Percentiles rank a stretch among this genome's conserved stretches.
These are phyloP conservation scores for Boleophthalmus pectinirostris DNA, from an alignment of 2,113 vertebrate genomes.

Conservation along the genomic window DNA sequence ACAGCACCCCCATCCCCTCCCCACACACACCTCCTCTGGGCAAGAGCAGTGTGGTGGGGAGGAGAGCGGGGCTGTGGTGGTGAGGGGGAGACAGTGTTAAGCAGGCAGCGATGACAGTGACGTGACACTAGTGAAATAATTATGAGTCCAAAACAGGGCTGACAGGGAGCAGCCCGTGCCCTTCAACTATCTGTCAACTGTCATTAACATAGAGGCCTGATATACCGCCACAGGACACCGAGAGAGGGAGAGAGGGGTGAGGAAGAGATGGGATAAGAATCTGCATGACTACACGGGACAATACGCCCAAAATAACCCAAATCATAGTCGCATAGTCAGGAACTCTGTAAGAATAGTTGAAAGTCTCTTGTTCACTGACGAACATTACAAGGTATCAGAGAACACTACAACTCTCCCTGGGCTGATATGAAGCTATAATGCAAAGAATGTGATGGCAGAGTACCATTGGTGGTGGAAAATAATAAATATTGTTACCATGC, in stretches of 20 bases:
- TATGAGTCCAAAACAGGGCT: constrained; percentile 99
- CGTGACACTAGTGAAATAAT: constrained; percentile 99
- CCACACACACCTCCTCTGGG: constrained; percentile 52
- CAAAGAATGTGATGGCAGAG: not conserved
- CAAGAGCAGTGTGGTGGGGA: constrained; percentile 39
- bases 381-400: not conserved
- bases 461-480: not conserved
- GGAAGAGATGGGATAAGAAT: constrained; percentile 33
- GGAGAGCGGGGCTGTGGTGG: not conserved
- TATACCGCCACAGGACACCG: constrained; percentile 66
- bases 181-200: constrained; percentile 97
- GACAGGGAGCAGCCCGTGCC: constrained; percentile 98
- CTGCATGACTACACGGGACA: constrained; percentile 31
- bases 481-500: too few species aligned
- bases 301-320: constrained; percentile 23
- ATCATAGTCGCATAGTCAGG: constrained; percentile 21
- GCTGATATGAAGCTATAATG: not conserved
- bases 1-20: constrained; percentile 57
- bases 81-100: constrained; percentile 84
- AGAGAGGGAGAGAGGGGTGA: constrained; percentile 19
- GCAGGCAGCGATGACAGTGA: constrained; percentile 96
- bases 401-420: not conserved
- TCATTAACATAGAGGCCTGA: constrained; percentile 91
- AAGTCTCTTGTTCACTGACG: not conserved
- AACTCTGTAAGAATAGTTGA: not conserved